Base-by-base conservation (phyloP, 2,797 vertebrate genomes). In the Cyprinodon diabolis region DNA sequence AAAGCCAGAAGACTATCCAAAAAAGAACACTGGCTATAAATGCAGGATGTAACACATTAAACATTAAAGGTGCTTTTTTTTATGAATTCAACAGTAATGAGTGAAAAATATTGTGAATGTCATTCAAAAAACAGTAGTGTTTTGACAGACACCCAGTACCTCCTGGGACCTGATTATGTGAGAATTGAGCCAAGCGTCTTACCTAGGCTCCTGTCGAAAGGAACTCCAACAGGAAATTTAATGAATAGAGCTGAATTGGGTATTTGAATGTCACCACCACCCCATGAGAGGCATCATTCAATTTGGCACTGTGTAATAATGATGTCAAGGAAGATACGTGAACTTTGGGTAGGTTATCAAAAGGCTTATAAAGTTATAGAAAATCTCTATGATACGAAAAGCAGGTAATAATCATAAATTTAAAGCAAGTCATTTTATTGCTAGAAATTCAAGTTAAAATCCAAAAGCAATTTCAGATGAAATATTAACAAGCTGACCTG, bases 221-320 rank as follows among this genome's bases (percentile, higher is more conserved):
- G 79, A 68, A 78, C 81, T 83, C 69, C 82, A 80, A 75, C 52
- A 79, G 35, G 70, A 83, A 78, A 78, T 72, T 71, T 92, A 91
- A 94, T 91, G 90, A 92, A 83, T 65, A 77, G 76, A 80, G 87
- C 82, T 48, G 84, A 83, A 87, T n/a, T 71, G 86, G 85, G 82
- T 86, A 87, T 91, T 91, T 93, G 90, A 93, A 92, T 93, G 90
- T 92, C 90, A 90, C 88, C 79, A 76, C 76, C 69, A 66, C 74
- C 87, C 90, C 90, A 75, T 55, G 88, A 90, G 90, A 91, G 73
- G 54, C 82, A 75, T 90, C 78, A 75, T 90, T 82, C 84, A 89
- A 88, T 87, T 89, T 89, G 85, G 82, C 81, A 66, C 66, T 51
- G 70, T 80, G 82, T 87, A 81, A 87, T 90, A 91, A 87, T 93